Conservation (phyloP, 2,888 invertebrate genomes). For the Leptopterna dolabrata region DNA sequence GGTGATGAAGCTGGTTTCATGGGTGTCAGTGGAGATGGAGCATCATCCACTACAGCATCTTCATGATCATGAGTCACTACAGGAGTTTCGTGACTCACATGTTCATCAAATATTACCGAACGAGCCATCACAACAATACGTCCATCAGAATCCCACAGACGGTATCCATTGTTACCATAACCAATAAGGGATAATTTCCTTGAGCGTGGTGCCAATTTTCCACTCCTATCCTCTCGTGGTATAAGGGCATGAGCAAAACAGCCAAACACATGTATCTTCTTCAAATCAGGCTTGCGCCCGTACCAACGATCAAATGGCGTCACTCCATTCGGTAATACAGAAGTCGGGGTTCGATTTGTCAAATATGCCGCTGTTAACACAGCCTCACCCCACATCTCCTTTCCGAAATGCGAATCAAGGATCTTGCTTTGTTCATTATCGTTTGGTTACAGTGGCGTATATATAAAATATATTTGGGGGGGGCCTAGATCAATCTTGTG, state of each 20-base stretch:
- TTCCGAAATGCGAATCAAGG: too few species aligned
- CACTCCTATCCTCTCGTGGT: slow-evolving; percentile 6
- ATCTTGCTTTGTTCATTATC: too few species aligned
- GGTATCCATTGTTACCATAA: slow-evolving; percentile 28
- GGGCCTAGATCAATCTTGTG: too few species aligned
- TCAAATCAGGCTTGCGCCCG: slow-evolving; percentile 63
- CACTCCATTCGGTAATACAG: slow-evolving; percentile 48
- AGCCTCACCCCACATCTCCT: not conserved
- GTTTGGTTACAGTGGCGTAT: too few species aligned
- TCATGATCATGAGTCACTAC: not conserved
- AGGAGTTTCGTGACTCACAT: too few species aligned
- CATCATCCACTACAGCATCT: too few species aligned
- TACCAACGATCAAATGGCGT: slow-evolving; percentile 64
- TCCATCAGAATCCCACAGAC: slow-evolving; percentile 21
- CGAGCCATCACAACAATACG: slow-evolving; percentile 23
- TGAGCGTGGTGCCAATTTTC: slow-evolving; percentile 25
- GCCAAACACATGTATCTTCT: slow-evolving; percentile 64
- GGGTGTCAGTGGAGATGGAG: not conserved
- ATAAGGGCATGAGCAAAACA: slow-evolving; percentile 40
- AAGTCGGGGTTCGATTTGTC: slow-evolving; percentile 62
- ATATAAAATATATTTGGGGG: too few species aligned
- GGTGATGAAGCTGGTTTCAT: not conserved
- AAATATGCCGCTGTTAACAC: slow-evolving; percentile 61
- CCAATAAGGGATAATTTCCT: not conserved
- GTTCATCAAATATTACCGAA: slow-evolving; percentile 32